Conservation (phyloP, 2,797 vertebrate genomes). For the Pangasius djambal region DNA sequence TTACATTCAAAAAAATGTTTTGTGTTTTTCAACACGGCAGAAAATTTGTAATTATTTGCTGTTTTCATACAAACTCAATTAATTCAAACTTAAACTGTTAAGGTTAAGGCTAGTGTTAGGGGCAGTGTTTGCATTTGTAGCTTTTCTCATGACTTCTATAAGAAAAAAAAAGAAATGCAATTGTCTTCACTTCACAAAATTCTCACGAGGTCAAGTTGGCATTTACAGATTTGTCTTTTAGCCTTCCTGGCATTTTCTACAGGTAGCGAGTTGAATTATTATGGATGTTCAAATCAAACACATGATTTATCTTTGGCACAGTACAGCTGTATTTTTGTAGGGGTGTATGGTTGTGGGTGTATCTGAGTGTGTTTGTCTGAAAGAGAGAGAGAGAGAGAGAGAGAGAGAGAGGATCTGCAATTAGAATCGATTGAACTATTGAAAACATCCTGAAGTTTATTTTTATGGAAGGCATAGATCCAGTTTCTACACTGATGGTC, state of each 20-base stretch:
- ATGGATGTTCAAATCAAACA: background rate
- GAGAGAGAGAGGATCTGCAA: background rate
- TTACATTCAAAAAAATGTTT: background rate
- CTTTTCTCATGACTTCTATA: background rate
- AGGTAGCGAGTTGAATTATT: background rate
- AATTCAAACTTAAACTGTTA: background rate
- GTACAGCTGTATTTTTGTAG: background rate
- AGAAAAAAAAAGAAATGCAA: background rate
- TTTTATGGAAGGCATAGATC: conserved; percentile 7
- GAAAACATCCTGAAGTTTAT: conserved; percentile 22
- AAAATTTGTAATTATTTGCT: background rate
- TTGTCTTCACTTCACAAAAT: background rate
- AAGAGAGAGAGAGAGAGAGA: background rate
- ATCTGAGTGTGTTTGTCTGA: background rate
- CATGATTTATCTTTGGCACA: background rate
- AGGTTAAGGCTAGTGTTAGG: background rate
- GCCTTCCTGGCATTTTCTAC: background rate
- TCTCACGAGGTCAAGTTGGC: background rate
- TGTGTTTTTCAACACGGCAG: background rate
- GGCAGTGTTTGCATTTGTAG: background rate
- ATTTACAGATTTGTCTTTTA: background rate
- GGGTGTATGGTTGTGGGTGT: background rate
- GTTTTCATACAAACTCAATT: background rate
- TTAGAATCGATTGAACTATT: conserved; percentile 6
- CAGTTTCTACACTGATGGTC: background rate